Base-by-base conservation (phyloP, 2,888 invertebrate genomes). In the Hirtodrosophila trivittata region DNA sequence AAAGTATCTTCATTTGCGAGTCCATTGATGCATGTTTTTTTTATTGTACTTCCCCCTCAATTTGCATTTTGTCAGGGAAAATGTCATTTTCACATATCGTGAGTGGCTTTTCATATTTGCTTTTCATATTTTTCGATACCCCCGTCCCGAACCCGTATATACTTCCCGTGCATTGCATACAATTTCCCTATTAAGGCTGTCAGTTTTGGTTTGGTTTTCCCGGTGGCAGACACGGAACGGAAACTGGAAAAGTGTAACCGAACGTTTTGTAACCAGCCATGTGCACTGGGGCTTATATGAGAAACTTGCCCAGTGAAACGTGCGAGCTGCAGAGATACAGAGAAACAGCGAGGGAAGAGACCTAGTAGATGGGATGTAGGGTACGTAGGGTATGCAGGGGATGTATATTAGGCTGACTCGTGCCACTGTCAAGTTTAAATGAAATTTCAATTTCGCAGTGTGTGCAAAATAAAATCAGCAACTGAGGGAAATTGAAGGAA, bases 351-450 rank as follows among this genome's bases (percentile, higher is more conserved):
- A 1, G 25, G 7, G 10, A 10, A 25, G 6, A 49, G 21, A 13
- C 21, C 9, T 21, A 21, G 18, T n/a, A 21, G 5, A 21, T 21
- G 18, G 18, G 3, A 21, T 21, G n/a, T n/a, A n/a, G n/a, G 18
- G 18, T 5, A 21, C 5, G 18, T 21, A 21, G 18, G n/a, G n/a
- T 21, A 2, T 3, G 18, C 18, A 3, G 18, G 18, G 18, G 5
- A 5, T 21, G 18, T 21, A 5, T 21, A 3, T 21, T 21, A 21
- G 71, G 65, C 39, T 16, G 45, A 26, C 55, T 60, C 50, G 66
- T 64, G 69, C 52, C 76, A 50, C 37, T 75, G 86, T 83, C 80
- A 83, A 80, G 86, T 83, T 84, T 75, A 83, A 86, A 86, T 75
- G 66, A 66, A 86, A 72, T 64, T 75, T 57, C 66, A 78, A 63